Evolutionary conservation across 2,888 invertebrate genomes (phyloP), one percentile per base, ranked within the genome.

Genomic region (Sarcophaga variegata): DNA sequence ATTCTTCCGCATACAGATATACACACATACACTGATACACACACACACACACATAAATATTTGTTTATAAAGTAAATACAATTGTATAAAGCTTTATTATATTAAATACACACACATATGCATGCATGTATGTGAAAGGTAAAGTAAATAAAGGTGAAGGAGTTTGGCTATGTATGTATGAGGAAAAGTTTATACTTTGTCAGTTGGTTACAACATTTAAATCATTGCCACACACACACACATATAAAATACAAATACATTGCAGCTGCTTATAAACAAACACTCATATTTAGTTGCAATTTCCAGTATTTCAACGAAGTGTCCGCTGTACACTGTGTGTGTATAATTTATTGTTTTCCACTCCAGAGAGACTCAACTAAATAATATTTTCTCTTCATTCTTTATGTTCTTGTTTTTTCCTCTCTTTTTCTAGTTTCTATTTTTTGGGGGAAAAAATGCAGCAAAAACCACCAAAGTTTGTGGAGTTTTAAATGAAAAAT

Each of bases 331-430:
- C 70, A 77, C 69, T 81, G 83, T 87, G 70, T 37, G 37, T 37
- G 37, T 37, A 37, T 87, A 81, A 87, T 87, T 87, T 87, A 87
- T 87, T 87, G 83, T 81, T 81, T 84, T 75, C 70, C 78, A 84
- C 86, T 83, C 83, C 27, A 67, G 83, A 87, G 83, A 87, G 25
- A 37, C 17, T 81, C 72, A 81, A 79, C 78, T 71, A 67, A 81
- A 84, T 59, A 81, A 81, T 63, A 86, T 77, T 83, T 83, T 77
- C 70, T 78, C 67, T 69, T 11, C 17, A 47, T 75, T 63, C 25
- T 63, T 75, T 45, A 54, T 22, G n/a, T 49, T 14, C 2, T 49
- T 0, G 14, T 6, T 49, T 49, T 49, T 49, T 14, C 3, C 14
- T 17, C 12, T 14, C n/a, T 25, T 59, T 67, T 67, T 1, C 70